A percentile compares a stretch with the other conserved stretches of the same genome.
Conservation (phyloP, 2,113 vertebrate genomes). For the Indicator maculatus region DNA sequence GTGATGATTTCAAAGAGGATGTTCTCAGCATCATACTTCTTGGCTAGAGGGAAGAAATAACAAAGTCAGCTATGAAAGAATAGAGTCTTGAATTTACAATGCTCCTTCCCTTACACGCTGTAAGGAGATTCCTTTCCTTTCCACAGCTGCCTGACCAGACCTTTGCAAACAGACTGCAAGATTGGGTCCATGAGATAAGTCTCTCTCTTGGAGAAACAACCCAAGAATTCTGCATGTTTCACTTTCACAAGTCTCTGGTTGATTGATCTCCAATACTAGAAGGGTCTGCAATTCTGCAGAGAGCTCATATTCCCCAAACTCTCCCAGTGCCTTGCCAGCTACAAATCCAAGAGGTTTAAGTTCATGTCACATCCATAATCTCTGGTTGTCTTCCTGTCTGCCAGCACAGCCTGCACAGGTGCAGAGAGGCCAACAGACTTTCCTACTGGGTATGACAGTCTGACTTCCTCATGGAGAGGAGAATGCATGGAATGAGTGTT, state of each 20-base stretch:
- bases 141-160: not conserved
- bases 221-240: not conserved
- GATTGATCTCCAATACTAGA: not conserved
- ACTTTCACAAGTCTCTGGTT: not conserved
- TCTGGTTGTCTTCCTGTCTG: fast-evolving
- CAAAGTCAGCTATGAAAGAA: not conserved
- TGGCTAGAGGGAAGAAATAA: conserved; percentile 75
- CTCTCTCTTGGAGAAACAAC: not conserved
- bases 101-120: not conserved
- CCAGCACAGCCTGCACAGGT: not conserved
- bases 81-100: not conserved
- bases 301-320: not conserved
- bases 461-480: not conserved
- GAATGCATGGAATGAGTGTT: not conserved
- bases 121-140: not conserved
- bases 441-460: not conserved
- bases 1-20: conserved; percentile 99
- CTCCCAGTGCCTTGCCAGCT: not conserved
- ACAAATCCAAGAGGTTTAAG: not conserved
- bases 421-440: not conserved
- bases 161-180: not conserved
- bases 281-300: not conserved
- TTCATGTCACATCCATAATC: not conserved
- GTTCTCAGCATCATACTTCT: conserved; percentile 84
- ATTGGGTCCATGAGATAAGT: not conserved